Base-by-base conservation (phyloP, 2,888 invertebrate species). In the Dynastes tityus region DNA sequence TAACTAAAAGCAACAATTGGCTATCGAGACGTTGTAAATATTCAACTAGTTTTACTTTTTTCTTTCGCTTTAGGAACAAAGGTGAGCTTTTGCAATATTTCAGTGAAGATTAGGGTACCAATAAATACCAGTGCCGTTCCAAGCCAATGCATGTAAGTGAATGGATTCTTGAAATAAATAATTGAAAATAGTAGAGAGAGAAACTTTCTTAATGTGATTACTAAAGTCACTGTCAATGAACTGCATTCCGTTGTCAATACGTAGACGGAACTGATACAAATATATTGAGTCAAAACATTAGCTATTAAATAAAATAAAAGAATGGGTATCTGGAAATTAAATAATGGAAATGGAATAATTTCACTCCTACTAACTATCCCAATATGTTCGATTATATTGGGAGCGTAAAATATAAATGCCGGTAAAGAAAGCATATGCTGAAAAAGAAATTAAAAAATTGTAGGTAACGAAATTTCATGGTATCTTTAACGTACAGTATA, bases 191-290 rank as follows among this genome's bases (percentile, higher is more conserved):
- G 88, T 53, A 99, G 90, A 0, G 98, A 98, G 49, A 97, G 92
- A 87, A 99, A 99, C 89, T 99, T 99, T 71, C 99, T 91, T 76
- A 99, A 89, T 0, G 99, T 99, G 45, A 99, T 95, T 0, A 99
- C 97, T 83, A 99, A 90, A 0, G 98, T 99, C 1, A 99, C 98
- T 0, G 97, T 97, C 64, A 99, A 89, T 0, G 98, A 98, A 0
- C 96, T 92, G 86, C 97, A 98, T 88, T 98, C 97, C 0, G 98
- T 96, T 0, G 98, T 98, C 85, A 99, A 90, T 45, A 95, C 93
- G 86, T 98, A 99, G 1, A 99, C 99, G 8, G 97, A 96, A 87
- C 96, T 95, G 80, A 99, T 98, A 88, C 99, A 99, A 80, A 98
- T 87, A 86, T 93, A 98, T 92, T 98, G 98, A 0, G 98, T 97